These are phyloP conservation scores for Leptopterna dolabrata DNA, from an alignment of 2,888 invertebrate species.

Conservation along the genomic window DNA sequence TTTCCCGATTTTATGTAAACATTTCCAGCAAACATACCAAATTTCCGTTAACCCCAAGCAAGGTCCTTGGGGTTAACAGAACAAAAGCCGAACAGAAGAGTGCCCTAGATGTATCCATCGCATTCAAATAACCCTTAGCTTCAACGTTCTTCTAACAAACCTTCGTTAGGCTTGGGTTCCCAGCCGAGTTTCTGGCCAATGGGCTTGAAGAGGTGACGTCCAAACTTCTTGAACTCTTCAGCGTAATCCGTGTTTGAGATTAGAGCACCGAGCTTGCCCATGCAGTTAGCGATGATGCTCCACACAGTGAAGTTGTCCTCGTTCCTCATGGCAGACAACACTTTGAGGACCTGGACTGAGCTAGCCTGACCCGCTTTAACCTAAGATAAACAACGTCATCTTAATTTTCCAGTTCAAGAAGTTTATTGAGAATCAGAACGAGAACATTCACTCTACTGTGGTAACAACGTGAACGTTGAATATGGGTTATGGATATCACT, in stretches of 20 bases:
- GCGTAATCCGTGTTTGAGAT: constrained; percentile 84
- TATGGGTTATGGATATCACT: no score
- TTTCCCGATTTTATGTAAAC: no score
- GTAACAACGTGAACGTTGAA: no score
- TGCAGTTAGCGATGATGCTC: constrained; percentile 80
- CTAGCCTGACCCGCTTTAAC: constrained; percentile 85
- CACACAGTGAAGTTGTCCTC: constrained; percentile 95
- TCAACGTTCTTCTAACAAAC: constrained; percentile 67
- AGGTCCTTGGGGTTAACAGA: no score
- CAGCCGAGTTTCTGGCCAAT: constrained; percentile 84
- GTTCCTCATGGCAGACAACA: constrained; percentile 85
- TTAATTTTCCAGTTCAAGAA: neutral
- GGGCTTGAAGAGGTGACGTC: constrained; percentile 78
- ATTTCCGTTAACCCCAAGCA: no score
- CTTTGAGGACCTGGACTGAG: constrained; percentile 83
- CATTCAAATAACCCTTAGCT: no score
- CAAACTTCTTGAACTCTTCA: constrained; percentile 79
- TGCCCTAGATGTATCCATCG: no score
- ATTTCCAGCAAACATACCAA: no score
- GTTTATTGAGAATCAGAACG: no score
- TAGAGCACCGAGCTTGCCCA: constrained; percentile 80
- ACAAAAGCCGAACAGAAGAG: no score
- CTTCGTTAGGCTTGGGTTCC: constrained; percentile 84
- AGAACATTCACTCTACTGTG: no score
- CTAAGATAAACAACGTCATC: constrained; percentile 59